Base-by-base conservation (phyloP, 2,113 vertebrate species). In the Sphaerodactylus townsendi region DNA sequence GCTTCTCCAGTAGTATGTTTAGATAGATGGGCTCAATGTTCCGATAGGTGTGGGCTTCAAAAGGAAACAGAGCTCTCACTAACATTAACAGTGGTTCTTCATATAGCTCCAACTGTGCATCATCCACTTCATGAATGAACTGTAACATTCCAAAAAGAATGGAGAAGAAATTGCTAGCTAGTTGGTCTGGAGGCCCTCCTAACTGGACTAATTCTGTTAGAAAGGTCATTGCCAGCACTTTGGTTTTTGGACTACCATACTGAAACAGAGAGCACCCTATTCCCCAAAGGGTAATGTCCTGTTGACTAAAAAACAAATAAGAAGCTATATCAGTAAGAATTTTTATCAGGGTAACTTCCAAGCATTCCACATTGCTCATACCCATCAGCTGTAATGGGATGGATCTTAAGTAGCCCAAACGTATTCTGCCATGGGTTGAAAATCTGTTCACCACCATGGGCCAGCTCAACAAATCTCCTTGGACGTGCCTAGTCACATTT, bases 11-110 rank as follows among this genome's bases (percentile, higher is more conserved):
- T 81, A 98, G 85, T 96, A 97, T 96, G 46, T 96, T 97, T 81
- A 99, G 95, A 85, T 98, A 96, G 71, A 98, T 92, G 85, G 97
- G 96, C 92, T 98, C 97, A 89, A 99, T 96, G 77, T 84, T 93
- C 86, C 83, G 41, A 91, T 96, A 93, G 62, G 95, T 90, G 59
- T 95, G 92, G 44, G 70, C 78, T 44, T 96, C 92, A 62, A 95
- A 93, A 69, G 96, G 94, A 82, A 99, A 97, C 48, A 99, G 83
- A 0, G 95, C 95, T 71, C 86, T 94, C 19, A 98, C 96, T 84
- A 99, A 86, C 50, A 92, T 86, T n/a, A 97, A 94, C 33, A 99
- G 92, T 41, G 98, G 96, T 15, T 96, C 95, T 66, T 94, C 97
- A 59, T 96, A 97, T 6, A 93, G 85, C 62, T 92, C 79, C 2